phyloP scores from a whole-genome alignment of 2,888 invertebrate genomes.

The Drosophila multiciliata region DNA sequence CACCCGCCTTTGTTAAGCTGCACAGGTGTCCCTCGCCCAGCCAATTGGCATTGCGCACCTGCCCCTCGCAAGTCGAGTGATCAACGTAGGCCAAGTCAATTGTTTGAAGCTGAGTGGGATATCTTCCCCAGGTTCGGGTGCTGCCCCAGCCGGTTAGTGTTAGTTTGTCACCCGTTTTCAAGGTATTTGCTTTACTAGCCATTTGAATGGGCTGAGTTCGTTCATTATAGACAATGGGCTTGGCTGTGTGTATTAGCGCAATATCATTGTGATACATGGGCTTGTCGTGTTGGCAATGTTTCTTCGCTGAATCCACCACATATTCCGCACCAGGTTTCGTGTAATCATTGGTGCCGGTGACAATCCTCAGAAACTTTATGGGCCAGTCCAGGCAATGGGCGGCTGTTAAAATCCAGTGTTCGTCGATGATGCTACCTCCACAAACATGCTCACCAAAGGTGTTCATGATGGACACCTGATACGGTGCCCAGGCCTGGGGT shows the following conservation, averaged over 20 bases:
- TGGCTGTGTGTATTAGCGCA: constrained; percentile 87
- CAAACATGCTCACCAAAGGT: constrained; percentile 80
- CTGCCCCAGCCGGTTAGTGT: constrained; percentile 88
- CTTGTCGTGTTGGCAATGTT: constrained; percentile 76
- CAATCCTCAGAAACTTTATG: constrained; percentile 69
- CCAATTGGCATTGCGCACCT: constrained; percentile 85
- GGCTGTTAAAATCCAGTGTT: constrained; percentile 81
- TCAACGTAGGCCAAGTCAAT: constrained; percentile 86
- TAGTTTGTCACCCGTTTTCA: constrained; percentile 86
- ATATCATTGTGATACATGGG: constrained; percentile 87
- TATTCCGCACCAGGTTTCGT: constrained; percentile 72
- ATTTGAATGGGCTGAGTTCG: constrained; percentile 86
- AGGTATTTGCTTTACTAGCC: constrained; percentile 86
- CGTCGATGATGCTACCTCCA: constrained; percentile 81
- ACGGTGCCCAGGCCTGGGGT: constrained; percentile 71
- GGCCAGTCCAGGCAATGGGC: constrained; percentile 82
- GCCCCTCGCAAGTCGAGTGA: constrained; percentile 84
- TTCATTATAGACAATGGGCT: constrained; percentile 86
- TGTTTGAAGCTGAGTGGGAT: constrained; percentile 86
- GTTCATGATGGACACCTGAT: constrained; percentile 83
- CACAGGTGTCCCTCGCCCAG: constrained; percentile 87
- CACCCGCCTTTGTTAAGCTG: constrained; percentile 86
- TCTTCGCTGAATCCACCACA: constrained; percentile 59
- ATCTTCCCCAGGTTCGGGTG: constrained; percentile 85
- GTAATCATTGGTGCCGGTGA: constrained; percentile 78